These are phyloP conservation scores for Anableps anableps DNA, from an alignment of 2,797 vertebrate species.

Conservation along the genomic window DNA sequence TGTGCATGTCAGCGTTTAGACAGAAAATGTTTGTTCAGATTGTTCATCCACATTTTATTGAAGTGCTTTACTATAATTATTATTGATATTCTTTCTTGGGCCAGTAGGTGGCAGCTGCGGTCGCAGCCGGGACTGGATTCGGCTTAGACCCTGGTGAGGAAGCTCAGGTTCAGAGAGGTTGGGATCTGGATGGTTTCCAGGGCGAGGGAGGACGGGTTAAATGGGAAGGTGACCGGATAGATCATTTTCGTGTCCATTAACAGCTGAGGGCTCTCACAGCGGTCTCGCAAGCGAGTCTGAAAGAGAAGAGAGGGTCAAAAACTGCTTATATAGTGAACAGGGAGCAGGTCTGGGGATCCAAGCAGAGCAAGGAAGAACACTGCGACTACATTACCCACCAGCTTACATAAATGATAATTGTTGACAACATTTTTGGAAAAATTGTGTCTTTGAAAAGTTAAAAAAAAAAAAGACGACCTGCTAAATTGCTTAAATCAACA, in stretches of 20 bases:
- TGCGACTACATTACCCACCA: neutral
- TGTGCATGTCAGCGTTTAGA: constrained; percentile 9
- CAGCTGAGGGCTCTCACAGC: constrained; percentile 93
- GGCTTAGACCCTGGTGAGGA: constrained; percentile 90
- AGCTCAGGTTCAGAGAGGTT: constrained; percentile 90
- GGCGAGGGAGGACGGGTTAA: constrained; percentile 93
- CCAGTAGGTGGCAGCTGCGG: neutral
- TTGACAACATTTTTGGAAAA: neutral
- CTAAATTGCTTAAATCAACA: no score
- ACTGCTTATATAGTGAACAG: neutral
- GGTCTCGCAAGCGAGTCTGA: constrained; percentile 93
- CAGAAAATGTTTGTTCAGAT: constrained; percentile 21
- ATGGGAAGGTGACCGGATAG: constrained; percentile 97
- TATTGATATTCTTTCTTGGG: constrained; percentile 3
- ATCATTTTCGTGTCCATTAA: constrained; percentile 98
- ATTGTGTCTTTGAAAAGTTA: neutral
- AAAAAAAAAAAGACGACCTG: neutral
- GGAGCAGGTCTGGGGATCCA: neutral
- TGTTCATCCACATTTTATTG: constrained; percentile 7
- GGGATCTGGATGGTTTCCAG: constrained; percentile 99
- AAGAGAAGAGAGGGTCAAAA: constrained; percentile 4
- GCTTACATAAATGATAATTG: neutral
- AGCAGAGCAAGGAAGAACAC: neutral
- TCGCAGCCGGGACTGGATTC: neutral
- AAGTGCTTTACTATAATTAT: neutral